Base-by-base conservation (phyloP, 2,797 vertebrate species). In the Schizothorax lantsangensis region DNA sequence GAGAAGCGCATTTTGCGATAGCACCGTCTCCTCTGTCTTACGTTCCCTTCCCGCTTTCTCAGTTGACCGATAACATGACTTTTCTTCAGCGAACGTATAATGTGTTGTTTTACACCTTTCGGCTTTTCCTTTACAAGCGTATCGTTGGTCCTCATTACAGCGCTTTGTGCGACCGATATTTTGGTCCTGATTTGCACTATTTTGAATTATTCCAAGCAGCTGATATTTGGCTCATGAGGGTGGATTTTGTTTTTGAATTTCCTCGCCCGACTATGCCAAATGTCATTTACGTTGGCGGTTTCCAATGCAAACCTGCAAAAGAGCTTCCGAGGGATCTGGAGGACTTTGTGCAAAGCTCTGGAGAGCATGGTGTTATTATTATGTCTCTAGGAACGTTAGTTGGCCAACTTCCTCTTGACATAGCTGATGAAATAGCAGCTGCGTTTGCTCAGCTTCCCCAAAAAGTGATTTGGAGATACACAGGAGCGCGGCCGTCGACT, bases 191-290 rank as follows among this genome's bases (percentile, higher is more conserved):
- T 30, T 84, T 93, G 8, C 87, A 88, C 81, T 94, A 91, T 82
- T 92, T 93, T 36, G 49, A 91, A 0, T 91, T 95, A 30, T 93
- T 94, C 84, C 92, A 93, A 89, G 91, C 88, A 4, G 94, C 95
- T 3, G 94, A 96, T 82, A 83, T 96, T 59, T 96, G 95, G 93
- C 92, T 96, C 0, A 96, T 96, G 95, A 93, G 93, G 85, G 93
- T 93, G 23, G 94, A 96, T 88, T 96, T 96, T 91, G 94, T 95
- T 23, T 95, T 96, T 62, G 95, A 96, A 85, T 96, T 94, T 52
- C 95, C 95, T 26, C 93, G 95, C 0, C 96, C 95, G n/a, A 94
- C 95, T 0, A 93, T 96, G 94, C 96, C 95, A 49, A 96, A 96
- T 74, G 62, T 95, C 0, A 84, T 95, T 68, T 96, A 96, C 15